A percentile compares a stretch with the other conserved stretches of the same genome.
Evolutionary conservation across 2,888 invertebrate genomes (phyloP).

Genomic region (Drosophila flavopinicola): DNA sequence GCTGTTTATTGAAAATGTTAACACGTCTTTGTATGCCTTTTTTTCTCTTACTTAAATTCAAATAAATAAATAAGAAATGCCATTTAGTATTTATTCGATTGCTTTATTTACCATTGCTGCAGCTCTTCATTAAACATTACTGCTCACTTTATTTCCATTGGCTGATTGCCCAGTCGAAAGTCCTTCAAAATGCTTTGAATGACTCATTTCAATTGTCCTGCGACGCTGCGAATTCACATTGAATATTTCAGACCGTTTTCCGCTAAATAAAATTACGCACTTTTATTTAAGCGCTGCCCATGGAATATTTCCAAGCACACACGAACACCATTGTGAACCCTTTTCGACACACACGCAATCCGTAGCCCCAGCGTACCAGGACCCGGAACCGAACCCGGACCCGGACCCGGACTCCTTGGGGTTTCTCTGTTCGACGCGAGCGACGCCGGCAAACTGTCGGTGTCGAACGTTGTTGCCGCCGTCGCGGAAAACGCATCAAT

Average conservation of each 20-base stretch:
- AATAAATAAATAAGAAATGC: background rate
- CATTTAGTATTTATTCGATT: background rate
- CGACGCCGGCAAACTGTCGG: slow-evolving; percentile 72
- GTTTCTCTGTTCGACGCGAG: slow-evolving; percentile 57
- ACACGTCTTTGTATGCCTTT: no score
- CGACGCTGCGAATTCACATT: slow-evolving; percentile 4
- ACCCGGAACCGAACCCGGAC: slow-evolving; percentile 31
- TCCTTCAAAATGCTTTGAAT: slow-evolving; percentile 8
- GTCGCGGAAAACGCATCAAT: slow-evolving; percentile 75
- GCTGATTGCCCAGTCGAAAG: background rate
- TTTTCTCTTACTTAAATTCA: background rate
- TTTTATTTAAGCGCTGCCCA: slow-evolving; percentile 16
- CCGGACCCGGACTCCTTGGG: slow-evolving; percentile 38
- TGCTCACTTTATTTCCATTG: background rate
- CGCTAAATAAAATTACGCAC: slow-evolving; percentile 35
- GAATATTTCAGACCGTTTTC: background rate
- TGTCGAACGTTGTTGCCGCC: slow-evolving; percentile 55
- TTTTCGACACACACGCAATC: slow-evolving; percentile 38
- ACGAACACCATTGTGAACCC: slow-evolving; percentile 25
- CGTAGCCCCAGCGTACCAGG: slow-evolving; percentile 17
- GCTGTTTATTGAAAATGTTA: no score
- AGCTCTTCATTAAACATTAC: slow-evolving; percentile 1
- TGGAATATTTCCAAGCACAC: background rate
- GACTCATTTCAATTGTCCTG: slow-evolving; percentile 23
- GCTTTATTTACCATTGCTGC: slow-evolving; percentile 20